Conservation (phyloP, 2,888 invertebrate species). For the Eilema caniola region DNA sequence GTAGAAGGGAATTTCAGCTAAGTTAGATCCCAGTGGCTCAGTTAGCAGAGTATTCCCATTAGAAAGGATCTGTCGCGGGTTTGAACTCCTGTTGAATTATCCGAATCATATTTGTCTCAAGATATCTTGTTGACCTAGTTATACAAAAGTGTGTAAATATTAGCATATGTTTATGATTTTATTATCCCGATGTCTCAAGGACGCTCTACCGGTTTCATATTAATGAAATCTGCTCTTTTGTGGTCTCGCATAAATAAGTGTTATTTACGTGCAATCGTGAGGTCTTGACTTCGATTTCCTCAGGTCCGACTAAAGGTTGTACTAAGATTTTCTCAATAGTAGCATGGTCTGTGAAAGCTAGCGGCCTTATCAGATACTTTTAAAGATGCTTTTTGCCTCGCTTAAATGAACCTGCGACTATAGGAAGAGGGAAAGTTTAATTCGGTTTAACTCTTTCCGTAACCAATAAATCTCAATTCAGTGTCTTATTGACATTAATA, state of each 20-base stretch:
- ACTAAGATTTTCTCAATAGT: background rate
- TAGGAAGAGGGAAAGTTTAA: background rate
- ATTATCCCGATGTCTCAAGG: slow-evolving; percentile 18
- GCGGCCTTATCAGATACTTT: no score
- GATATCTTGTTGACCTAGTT: background rate
- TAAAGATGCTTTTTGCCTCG: no score
- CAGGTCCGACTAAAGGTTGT: background rate
- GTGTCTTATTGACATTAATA: slow-evolving; percentile 19
- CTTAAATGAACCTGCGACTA: no score
- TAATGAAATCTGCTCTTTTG: background rate
- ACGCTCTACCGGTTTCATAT: slow-evolving; percentile 9
- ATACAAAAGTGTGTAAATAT: background rate
- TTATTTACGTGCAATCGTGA: background rate
- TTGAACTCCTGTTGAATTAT: background rate
- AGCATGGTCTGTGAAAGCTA: no score
- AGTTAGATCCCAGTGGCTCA: background rate
- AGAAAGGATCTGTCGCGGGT: background rate
- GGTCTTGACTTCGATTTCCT: no score
- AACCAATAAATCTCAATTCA: slow-evolving; percentile 18
- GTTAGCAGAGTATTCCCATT: background rate
- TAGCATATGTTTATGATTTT: slow-evolving; percentile 13
- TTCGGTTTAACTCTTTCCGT: slow-evolving; percentile 21
- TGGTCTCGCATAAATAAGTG: background rate
- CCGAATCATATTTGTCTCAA: background rate
- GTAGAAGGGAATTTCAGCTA: background rate